Base-by-base conservation (phyloP, 2,888 invertebrate genomes). In the Papilio elwesi region DNA sequence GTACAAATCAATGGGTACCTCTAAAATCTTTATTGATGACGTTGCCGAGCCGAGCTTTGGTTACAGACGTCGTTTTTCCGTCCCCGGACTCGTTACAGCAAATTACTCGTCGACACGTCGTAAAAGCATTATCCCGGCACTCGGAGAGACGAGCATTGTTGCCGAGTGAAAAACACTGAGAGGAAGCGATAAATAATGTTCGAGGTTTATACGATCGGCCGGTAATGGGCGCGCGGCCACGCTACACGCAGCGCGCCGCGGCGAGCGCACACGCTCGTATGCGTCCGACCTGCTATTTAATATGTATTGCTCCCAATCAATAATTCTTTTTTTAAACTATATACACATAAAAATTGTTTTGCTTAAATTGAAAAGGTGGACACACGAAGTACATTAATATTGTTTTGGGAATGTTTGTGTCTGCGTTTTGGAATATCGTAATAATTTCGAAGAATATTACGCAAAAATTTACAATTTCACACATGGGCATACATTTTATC, bases 111-210 rank as follows among this genome's bases (percentile, higher is more conserved):
- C 87, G 85, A 87, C 89, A 90, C 86, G 81, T 90, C 89, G 89
- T 91, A 89, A 89, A 91, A 86, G 83, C 85, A 90, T 90, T 90
- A 90, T 87, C 86, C 88, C 87, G 83, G 85, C 86, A 85, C 85
- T 85, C 78, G 77, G 81, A 83, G 83, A 84, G 85, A 79, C 80
- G 82, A 83, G 87, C 83, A 90, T 92, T 92, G 92, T 91, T 91
- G 87, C 82, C 83, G 86, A 85, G 85, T 89, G 91, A 91, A 90
- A 92, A 92, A 92, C 87, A 87, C 80, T 80, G 87, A 89, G 87
- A 92, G 93, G 93, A 93, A 93, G 81, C 89, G 83, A 93, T 93
- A 93, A 93, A 93, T 93, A 90, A 91, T 89, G 89, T 90, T 90
- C 87, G 87, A 88, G 90, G 91, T 90, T 90, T 92, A 92, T 90